Conservation (phyloP, 2,888 invertebrate genomes). For the Eristalinus sepulchralis region DNA sequence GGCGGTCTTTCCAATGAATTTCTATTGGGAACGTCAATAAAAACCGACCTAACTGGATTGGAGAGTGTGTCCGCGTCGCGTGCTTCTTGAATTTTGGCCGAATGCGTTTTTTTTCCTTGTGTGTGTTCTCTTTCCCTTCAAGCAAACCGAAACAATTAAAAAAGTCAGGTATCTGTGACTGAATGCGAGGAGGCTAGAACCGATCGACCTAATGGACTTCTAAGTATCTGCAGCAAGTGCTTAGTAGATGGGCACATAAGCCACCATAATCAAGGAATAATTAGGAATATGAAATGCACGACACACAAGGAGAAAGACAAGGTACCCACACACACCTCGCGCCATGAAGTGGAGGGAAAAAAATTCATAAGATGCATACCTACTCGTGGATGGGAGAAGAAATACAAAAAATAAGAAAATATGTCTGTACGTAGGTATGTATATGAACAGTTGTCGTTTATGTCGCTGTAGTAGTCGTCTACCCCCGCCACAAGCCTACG, state of each 20-base stretch:
- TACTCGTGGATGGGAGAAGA: conserved; percentile 1
- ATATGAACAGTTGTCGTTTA: conserved; percentile 12
- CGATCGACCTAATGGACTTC: conserved; percentile 40
- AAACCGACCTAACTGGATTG: conserved; percentile 57
- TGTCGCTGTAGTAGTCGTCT: conserved; percentile 38
- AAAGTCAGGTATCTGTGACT: conserved; percentile 48
- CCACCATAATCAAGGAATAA: conserved; percentile 54
- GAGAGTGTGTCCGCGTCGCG: conserved; percentile 31
- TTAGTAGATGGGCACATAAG: conserved; percentile 35
- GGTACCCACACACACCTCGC: conserved; percentile 27
- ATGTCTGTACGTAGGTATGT: not conserved
- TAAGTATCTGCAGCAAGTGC: conserved; percentile 48
- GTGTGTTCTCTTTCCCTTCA: conserved; percentile 10
- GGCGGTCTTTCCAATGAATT: conserved; percentile 24
- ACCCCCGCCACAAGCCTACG: conserved; percentile 59
- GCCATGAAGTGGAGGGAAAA: conserved; percentile 5
- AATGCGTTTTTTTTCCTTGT: conserved; percentile 41
- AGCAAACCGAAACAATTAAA: not conserved
- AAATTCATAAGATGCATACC: conserved; percentile 36
- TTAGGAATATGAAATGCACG: conserved; percentile 68
- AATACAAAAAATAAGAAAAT: conserved; percentile 19
- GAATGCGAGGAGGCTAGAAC: conserved; percentile 48
- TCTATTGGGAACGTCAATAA: conserved; percentile 49
- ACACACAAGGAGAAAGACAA: conserved; percentile 63
- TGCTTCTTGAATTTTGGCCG: conserved; percentile 48